Conservation (phyloP, 2,797 vertebrate genomes). For the Enteromius treurensis region DNA sequence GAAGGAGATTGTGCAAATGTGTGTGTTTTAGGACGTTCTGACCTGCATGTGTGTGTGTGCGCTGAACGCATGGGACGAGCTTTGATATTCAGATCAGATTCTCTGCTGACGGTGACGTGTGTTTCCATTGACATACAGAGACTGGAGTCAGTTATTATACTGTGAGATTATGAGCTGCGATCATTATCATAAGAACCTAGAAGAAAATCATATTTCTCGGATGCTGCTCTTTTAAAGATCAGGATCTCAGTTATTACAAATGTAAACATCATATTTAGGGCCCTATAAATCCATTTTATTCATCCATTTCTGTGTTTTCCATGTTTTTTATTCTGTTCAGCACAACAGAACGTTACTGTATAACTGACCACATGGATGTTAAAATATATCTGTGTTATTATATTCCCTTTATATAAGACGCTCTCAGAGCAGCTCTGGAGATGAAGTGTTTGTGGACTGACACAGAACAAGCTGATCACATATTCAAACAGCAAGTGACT, state of each 20-base stretch:
- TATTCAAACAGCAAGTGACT: not conserved
- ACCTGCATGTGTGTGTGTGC: not conserved
- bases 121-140: not conserved
- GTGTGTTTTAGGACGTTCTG: not conserved
- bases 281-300: not conserved
- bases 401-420: not conserved
- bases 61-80: not conserved
- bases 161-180: not conserved
- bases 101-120: not conserved
- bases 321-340: too few relatives aligned
- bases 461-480: not conserved
- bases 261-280: not conserved
- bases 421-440: not conserved
- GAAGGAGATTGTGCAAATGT: not conserved
- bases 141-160: not conserved
- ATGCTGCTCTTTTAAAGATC: not conserved
- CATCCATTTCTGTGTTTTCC: not conserved
- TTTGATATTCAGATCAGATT: constrained; percentile 4
- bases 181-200: not conserved
- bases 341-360: too few relatives aligned
- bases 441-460: not conserved
- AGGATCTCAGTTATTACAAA: not conserved
- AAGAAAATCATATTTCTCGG: not conserved
- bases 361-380: not conserved
- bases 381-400: not conserved